phyloP scores from a whole-genome alignment of 1,140 invertebrate genomes.

The Cyclargus thomasi region DNA sequence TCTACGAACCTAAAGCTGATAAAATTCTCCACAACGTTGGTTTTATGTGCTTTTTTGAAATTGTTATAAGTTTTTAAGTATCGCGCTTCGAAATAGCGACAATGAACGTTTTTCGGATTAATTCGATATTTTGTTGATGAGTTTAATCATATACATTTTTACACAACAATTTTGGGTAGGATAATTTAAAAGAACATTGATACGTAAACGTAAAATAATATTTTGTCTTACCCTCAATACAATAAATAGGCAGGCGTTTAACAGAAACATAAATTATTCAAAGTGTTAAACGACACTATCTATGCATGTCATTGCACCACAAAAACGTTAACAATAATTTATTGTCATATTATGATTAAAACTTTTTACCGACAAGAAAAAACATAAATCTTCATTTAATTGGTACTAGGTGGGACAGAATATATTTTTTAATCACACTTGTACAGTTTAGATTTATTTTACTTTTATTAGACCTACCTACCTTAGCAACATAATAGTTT shows the following conservation, averaged over 20 bases:
- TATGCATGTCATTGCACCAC: neutral
- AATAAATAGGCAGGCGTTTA: neutral
- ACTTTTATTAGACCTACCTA: no score
- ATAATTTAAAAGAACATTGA: neutral
- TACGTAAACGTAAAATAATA: neutral
- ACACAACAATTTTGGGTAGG: no score
- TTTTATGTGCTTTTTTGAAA: no score
- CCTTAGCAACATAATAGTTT: no score
- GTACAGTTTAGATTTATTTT: no score
- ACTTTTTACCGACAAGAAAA: neutral
- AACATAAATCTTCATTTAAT: constrained; percentile 5
- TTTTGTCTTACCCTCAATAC: neutral
- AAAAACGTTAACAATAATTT: neutral
- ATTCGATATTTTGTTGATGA: no score
- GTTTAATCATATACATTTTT: no score
- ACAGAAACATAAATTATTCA: neutral
- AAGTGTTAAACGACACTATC: constrained; percentile 2
- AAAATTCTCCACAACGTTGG: no score
- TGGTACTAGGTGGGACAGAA: neutral
- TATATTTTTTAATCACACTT: neutral
- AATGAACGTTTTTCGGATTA: no score
- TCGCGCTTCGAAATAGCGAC: no score
- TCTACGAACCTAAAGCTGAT: no score
- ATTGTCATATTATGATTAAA: constrained; percentile 5
- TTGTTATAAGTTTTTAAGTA: no score